phyloP scores from a whole-genome alignment of 2,888 invertebrate genomes.

The Tetragnatha montana region DNA sequence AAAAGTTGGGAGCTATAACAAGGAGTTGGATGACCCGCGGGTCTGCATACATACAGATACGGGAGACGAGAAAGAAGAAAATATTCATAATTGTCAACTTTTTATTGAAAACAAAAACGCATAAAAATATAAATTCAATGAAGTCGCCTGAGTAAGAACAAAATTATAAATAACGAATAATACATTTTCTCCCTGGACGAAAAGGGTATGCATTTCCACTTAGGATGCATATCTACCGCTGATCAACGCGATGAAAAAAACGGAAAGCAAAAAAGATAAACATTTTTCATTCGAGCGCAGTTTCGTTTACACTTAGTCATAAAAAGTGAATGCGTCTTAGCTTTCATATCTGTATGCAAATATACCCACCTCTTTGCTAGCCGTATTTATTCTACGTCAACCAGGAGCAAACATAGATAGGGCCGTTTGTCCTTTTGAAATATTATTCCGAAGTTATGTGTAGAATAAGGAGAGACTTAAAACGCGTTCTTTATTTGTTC shows the following conservation, averaged over 20 bases:
- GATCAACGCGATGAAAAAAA: conserved; percentile 13
- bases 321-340: conserved; percentile 35
- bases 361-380: conserved; percentile 38
- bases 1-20: too few species aligned
- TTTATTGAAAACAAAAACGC: not conserved
- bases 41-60: too few species aligned
- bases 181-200: not conserved
- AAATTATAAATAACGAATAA: conserved; percentile 21
- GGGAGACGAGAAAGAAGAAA: not conserved
- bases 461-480: conserved; percentile 28
- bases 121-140: not conserved
- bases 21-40: too few species aligned
- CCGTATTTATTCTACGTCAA: conserved; percentile 47
- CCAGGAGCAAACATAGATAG: conserved; percentile 44
- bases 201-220: not conserved
- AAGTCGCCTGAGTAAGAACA: not conserved
- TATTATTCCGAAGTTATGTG: conserved; percentile 29
- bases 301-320: conserved; percentile 41
- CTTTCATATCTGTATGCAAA: conserved; percentile 37
- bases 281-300: conserved; percentile 20
- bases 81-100: not conserved
- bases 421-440: conserved; percentile 26
- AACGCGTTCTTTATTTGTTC: conserved; percentile 25
- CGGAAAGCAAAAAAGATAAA: conserved; percentile 25
- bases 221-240: not conserved